Evolutionary conservation across 1,140 invertebrate genomes (phyloP).

Genomic region (Charaxes varanes): DNA sequence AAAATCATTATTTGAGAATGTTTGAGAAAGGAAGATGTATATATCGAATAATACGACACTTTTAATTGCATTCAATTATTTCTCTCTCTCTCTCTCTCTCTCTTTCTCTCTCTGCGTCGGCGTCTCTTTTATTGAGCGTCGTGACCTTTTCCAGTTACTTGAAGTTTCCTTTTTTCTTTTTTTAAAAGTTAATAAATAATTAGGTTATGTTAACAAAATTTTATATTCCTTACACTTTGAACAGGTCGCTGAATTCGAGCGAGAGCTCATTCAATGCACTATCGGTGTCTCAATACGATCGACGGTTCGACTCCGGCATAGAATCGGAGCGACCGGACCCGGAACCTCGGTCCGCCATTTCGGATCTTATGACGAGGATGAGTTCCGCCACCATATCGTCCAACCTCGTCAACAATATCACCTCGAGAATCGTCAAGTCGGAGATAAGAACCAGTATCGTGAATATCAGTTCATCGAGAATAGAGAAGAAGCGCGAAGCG

Average conservation of each 20-base stretch:
- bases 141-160: no score
- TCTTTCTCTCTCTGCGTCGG: no score
- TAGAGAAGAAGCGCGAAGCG: constrained; percentile 50
- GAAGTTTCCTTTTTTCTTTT: no score
- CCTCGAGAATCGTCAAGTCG: constrained; percentile 44
- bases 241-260: constrained; percentile 57
- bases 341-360: constrained; percentile 42
- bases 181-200: no score
- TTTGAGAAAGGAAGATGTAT: no score
- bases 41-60: no score
- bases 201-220: no score
- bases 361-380: constrained; percentile 60
- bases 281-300: constrained; percentile 51
- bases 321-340: constrained; percentile 36
- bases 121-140: no score
- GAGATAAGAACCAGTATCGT: constrained; percentile 67
- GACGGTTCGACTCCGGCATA: constrained; percentile 48
- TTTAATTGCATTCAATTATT: no score
- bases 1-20: no score
- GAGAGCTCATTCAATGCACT: constrained; percentile 65
- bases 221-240: no score
- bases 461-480: constrained; percentile 58
- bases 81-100: no score
- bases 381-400: constrained; percentile 47
- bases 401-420: constrained; percentile 50